Evolutionary conservation across 2,888 invertebrate species (phyloP).

Genomic region (Lithophane ornitopus): DNA sequence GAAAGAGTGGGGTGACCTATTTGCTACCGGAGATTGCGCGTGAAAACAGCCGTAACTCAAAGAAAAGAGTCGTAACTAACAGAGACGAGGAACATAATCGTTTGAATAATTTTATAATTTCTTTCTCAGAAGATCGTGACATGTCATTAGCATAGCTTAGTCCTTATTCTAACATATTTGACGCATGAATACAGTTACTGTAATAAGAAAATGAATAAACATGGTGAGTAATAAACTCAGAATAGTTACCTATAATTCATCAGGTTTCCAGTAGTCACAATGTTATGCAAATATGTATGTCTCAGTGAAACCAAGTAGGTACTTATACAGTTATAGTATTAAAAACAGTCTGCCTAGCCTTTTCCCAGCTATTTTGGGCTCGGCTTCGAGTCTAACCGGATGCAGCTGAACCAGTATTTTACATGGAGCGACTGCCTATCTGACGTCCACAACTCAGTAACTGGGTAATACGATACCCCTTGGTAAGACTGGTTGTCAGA

Average conservation of each 20-base stretch:
- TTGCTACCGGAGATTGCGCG: neutral
- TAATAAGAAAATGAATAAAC: conserved; percentile 31
- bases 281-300: conserved; percentile 30
- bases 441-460: no score
- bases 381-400: no score
- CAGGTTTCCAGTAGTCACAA: conserved; percentile 13
- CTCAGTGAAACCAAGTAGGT: neutral
- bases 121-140: conserved; percentile 34
- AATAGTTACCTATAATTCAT: conserved; percentile 15
- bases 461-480: no score
- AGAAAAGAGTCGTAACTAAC: conserved; percentile 2
- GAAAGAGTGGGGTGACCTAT: conserved; percentile 18
- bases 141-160: conserved; percentile 14
- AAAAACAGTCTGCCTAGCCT: no score
- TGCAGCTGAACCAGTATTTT: no score
- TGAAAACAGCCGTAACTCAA: neutral
- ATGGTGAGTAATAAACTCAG: conserved; percentile 22
- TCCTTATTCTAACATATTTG: conserved; percentile 8
- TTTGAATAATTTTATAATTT: conserved; percentile 41
- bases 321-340: no score
- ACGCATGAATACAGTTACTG: conserved; percentile 30
- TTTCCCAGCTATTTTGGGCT: no score
- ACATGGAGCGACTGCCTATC: no score
- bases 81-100: neutral
- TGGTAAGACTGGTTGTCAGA: no score